Percentiles rank a stretch among this genome's conserved stretches.
phyloP scores from a whole-genome alignment of 2,888 invertebrate species.

The Drosophila birchii region DNA sequence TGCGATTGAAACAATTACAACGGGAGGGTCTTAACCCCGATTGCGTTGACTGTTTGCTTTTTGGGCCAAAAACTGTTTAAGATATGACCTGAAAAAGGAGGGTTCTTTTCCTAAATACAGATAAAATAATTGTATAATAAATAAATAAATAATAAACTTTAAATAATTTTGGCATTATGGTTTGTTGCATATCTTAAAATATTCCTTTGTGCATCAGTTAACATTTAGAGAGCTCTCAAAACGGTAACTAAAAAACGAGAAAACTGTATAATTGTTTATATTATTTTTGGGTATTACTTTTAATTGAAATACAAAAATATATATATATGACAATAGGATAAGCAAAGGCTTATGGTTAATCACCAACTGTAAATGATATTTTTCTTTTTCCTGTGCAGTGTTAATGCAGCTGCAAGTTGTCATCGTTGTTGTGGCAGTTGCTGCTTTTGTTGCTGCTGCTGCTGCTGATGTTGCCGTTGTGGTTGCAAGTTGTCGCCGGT shows the following conservation, averaged over 20 bases:
- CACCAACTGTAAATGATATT: slow-evolving; percentile 9
- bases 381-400: slow-evolving; percentile 30
- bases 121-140: not conserved
- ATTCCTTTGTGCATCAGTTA: too few species aligned
- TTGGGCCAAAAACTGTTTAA: not conserved
- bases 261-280: too few species aligned
- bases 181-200: too few species aligned
- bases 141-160: not conserved
- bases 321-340: not conserved
- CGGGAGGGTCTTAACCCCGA: slow-evolving; percentile 18
- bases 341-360: slow-evolving; percentile 7
- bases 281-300: too few species aligned
- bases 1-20: slow-evolving; percentile 33
- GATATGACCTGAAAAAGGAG: slow-evolving; percentile 4
- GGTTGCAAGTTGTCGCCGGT: slow-evolving; percentile 52
- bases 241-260: too few species aligned
- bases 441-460: slow-evolving; percentile 76
- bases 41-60: slow-evolving; percentile 24
- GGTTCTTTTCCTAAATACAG: not conserved
- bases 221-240: too few species aligned
- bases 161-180: too few species aligned
- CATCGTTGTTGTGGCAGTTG: slow-evolving; percentile 50
- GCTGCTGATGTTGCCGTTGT: slow-evolving; percentile 65
- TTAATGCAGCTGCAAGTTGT: slow-evolving; percentile 61
- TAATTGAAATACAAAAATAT: not conserved